Base-by-base conservation (phyloP, 2,888 invertebrate genomes). In the Drosophila mimetica region DNA sequence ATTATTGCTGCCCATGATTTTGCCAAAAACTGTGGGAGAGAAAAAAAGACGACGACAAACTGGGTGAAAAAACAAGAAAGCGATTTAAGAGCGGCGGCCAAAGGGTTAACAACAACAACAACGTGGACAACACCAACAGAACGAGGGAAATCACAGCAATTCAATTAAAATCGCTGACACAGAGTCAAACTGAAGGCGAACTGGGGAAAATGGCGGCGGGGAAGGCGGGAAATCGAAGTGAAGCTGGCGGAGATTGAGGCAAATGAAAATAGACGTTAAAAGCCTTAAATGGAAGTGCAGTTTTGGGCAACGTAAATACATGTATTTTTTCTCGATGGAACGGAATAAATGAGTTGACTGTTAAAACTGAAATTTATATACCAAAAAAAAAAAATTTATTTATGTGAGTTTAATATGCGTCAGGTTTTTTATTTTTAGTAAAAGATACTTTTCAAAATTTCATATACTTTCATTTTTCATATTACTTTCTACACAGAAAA, bases 1-100 rank as follows among this genome's bases (percentile, higher is more conserved):
- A 71, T 77, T 89, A 59, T 88, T 89, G 80, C 91, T 91, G 78
- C 91, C 91, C 90, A 91, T 91, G 79, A 91, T 90, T 89, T 90
- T 90, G 60, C 82, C 82, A 61, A 91, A 82, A 86, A 91, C 90
- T 91, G 72, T 41, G 42, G 72, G 79, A 22, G 20, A n/a, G 11
- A 20, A 13, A 42, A n/a, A 20, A 22, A 32, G 53, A 41, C 6
- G 22, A 22, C 6, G 25, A 48, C 51, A 66, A 41, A 30, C 9
- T 9, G 30, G 22, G 16, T 28, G 6, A 44, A 28, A 16, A n/a
- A 51, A 46, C 32, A 47, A 36, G 39, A 57, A 42, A 66, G 41
- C 42, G 50, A 63, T 46, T 54, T 46, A 30, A 51, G 46, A 32
- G 52, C 54, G 30, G 54, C 57, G 55, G 51, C 57, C 16, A 32